Evolutionary conservation across 2,113 vertebrate species (phyloP).

Genomic region (Cyanistes caeruleus): DNA sequence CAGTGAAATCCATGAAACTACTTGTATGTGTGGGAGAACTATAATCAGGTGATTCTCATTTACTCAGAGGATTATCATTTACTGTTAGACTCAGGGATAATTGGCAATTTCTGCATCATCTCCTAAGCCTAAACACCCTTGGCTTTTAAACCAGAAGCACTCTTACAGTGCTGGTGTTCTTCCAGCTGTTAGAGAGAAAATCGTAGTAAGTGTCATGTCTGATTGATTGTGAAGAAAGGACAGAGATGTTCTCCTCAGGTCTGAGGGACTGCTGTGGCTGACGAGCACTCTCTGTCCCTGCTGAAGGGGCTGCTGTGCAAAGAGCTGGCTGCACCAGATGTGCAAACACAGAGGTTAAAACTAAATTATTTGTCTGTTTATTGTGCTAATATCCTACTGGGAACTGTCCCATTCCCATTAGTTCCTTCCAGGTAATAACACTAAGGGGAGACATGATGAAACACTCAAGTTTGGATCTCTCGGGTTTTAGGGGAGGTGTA

Average conservation of each 20-base stretch:
- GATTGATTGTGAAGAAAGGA: neutral
- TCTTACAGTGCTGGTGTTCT: neutral
- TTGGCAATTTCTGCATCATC: neutral
- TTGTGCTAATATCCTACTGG: neutral
- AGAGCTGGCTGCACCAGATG: neutral
- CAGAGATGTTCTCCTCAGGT: neutral
- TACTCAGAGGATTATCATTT: neutral
- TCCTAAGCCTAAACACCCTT: neutral
- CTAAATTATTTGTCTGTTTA: neutral
- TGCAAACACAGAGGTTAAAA: neutral
- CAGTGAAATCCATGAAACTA: neutral
- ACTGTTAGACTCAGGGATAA: constrained; percentile 40
- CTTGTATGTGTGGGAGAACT: neutral
- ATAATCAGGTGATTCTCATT: neutral
- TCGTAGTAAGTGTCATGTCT: fast-evolving
- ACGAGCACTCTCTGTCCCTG: no score
- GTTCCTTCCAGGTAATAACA: neutral
- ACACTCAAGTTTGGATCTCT: neutral
- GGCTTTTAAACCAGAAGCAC: neutral
- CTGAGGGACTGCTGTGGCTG: neutral
- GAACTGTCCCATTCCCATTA: neutral
- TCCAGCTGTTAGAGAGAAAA: neutral
- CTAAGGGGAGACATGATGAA: neutral
- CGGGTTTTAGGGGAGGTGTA: neutral
- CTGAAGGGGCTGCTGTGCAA: neutral